These are phyloP conservation scores for Drosophila athabasca DNA, from an alignment of 1,140 invertebrate genomes.

Conservation along the genomic window DNA sequence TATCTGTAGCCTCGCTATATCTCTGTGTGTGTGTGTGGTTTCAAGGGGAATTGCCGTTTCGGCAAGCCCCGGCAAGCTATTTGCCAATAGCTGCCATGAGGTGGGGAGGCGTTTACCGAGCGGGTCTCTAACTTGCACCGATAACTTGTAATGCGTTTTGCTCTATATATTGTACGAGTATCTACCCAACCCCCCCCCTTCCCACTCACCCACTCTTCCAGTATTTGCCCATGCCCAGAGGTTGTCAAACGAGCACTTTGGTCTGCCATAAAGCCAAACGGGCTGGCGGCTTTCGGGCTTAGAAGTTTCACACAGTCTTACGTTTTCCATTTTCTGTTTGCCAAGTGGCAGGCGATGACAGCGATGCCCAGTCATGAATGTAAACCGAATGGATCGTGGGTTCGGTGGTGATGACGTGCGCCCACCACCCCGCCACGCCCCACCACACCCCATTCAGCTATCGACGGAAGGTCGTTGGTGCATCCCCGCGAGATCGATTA, in stretches of 20 bases:
- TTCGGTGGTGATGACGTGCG: too few species aligned
- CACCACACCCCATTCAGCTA: too few species aligned
- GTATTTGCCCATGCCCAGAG: neutral
- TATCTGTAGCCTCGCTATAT: slow-evolving; percentile 2
- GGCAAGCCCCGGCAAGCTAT: too few species aligned
- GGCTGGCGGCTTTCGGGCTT: slow-evolving; percentile 47
- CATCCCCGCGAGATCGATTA: too few species aligned
- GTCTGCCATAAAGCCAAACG: slow-evolving; percentile 37
- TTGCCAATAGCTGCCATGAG: too few species aligned
- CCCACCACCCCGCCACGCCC: too few species aligned
- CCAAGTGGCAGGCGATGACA: slow-evolving; percentile 23
- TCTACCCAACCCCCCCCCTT: neutral
- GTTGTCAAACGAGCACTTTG: neutral
- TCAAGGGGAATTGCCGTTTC: slow-evolving; percentile 17
- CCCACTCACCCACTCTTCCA: neutral
- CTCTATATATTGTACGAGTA: slow-evolving; percentile 33
- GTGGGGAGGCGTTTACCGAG: too few species aligned
- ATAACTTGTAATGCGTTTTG: slow-evolving; percentile 48
- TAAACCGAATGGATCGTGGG: slow-evolving; percentile 39
- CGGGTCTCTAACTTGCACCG: slow-evolving; percentile 35
- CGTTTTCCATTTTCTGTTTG: slow-evolving; percentile 11
- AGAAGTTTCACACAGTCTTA: slow-evolving; percentile 38
- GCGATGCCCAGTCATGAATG: slow-evolving; percentile 50
- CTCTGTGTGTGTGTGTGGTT: neutral
- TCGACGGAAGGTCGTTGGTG: too few species aligned